Percentiles rank a stretch among this genome's conserved stretches.
phyloP scores from a whole-genome alignment of 2,888 invertebrate species.

The Cryptophagus acutangulus region DNA sequence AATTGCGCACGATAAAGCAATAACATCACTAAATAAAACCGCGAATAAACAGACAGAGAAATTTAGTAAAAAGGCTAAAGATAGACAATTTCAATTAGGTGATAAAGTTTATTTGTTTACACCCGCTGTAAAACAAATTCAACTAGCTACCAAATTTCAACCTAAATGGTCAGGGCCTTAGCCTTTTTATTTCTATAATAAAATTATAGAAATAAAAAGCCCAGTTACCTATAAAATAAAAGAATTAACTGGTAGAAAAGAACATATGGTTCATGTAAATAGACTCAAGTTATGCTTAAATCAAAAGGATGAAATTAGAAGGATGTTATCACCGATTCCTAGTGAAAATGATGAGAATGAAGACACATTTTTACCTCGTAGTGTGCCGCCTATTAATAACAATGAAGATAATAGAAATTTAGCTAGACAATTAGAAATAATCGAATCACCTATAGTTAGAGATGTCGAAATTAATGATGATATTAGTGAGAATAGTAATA shows the following conservation, averaged over 20 bases:
- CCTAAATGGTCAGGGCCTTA: constrained; percentile 1
- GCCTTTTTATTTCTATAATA: too few species aligned
- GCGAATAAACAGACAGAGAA: not conserved
- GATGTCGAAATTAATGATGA: too few species aligned
- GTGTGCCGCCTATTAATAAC: not conserved
- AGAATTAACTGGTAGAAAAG: constrained; percentile 6
- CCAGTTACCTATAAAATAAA: constrained; percentile 17
- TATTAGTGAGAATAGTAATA: too few species aligned
- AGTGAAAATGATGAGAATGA: not conserved
- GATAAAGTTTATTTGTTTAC: constrained; percentile 10
- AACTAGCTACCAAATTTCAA: constrained; percentile 1
- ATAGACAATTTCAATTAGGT: constrained; percentile 7
- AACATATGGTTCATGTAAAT: constrained; percentile 4
- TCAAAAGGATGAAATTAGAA: too few species aligned
- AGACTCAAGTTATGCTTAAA: constrained; percentile 1
- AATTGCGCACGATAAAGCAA: constrained; percentile 7
- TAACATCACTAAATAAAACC: not conserved
- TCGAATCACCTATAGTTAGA: too few species aligned
- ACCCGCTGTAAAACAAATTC: not conserved
- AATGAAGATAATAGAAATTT: not conserved
- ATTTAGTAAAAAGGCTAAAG: not conserved
- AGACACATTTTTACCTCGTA: too few species aligned
- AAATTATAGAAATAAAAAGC: constrained; percentile 8
- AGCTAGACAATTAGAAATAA: too few species aligned
- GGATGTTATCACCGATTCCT: too few species aligned